These are phyloP conservation scores for Pasiphila rectangulata DNA, from an alignment of 2,888 invertebrate genomes.

Conservation along the genomic window DNA sequence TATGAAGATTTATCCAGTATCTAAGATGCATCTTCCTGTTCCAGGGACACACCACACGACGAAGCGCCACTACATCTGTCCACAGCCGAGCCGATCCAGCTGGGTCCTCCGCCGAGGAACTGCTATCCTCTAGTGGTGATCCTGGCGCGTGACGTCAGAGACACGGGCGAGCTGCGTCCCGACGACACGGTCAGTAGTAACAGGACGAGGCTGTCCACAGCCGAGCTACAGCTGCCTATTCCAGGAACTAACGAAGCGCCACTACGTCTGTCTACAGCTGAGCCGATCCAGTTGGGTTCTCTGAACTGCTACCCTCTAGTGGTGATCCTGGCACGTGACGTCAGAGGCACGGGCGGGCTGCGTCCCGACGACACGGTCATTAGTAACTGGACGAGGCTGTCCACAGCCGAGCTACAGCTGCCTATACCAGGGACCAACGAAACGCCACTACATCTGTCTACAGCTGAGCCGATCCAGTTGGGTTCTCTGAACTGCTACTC, in stretches of 20 bases:
- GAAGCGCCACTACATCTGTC: conserved; percentile 83
- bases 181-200: conserved; percentile 89
- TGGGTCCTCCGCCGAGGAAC: conserved; percentile 87
- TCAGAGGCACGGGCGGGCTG: conserved; percentile 79
- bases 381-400: too few species aligned
- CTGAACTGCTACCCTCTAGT: conserved; percentile 89
- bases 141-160: conserved; percentile 83
- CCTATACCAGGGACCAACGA: conserved; percentile 82
- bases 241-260: conserved; percentile 84
- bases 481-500: conserved; percentile 89
- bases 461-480: conserved; percentile 83
- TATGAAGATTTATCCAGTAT: background rate
- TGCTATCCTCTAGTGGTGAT: conserved; percentile 90
- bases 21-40: conserved; percentile 25
- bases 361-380: conserved; percentile 89
- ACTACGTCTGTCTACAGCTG: conserved; percentile 82
- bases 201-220: too few species aligned
- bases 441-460: conserved; percentile 81
- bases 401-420: background rate
- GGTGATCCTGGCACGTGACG: conserved; percentile 85
- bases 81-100: conserved; percentile 82
- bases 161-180: conserved; percentile 83
- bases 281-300: conserved; percentile 84
- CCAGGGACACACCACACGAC: conserved; percentile 84
- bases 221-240: conserved; percentile 24